Base-by-base conservation (phyloP, 1,140 invertebrate species). In the Papilio dardanus region DNA sequence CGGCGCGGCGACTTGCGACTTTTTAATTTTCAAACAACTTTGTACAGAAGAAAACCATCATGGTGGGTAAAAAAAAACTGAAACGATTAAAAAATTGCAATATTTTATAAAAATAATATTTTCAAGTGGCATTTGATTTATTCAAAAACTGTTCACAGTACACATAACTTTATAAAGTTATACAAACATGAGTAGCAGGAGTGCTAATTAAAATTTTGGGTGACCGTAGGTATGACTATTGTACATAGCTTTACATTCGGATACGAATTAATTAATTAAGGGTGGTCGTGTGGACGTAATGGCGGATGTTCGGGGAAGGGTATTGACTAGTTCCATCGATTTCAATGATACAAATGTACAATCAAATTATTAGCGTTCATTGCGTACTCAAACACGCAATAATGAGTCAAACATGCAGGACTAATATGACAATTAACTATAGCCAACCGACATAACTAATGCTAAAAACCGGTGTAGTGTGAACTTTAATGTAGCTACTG, bases 261-360 rank as follows among this genome's bases (percentile, higher is more conserved):
- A 54, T 24, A 12, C 19, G 21, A 54, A 54, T 54, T 54, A 54
- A 54, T 54, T 54, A 54, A 54, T 54, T 54, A 54, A 28, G 21
- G 50, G 19, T 54, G 21, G 21, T 12, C 21, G 50, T 54, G 21
- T 54, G 50, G 50, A 54, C 50, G 10, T 28, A 3, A 54, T 24
- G 8, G 50, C 21, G 19, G 50, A 54, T 24, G 21, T 12, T 24
- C 21, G 19, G 2, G 50, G 21, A 54, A 54, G 21, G 19, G 10
- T 54, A 54, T 54, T 54, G 21, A 54, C 21, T 54, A 24, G 50
- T 54, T 54, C 14, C 50, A 54, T 24, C 21, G 50, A 54, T 24
- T 54, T 24, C 50, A 54, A 12, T 24, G 50, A 24, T 24, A 24
- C 19, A 24, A 54, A 54, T 24, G 21, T 54, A 24, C 7, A 54